phyloP scores from a whole-genome alignment of 2,888 invertebrate genomes.

The Leptura quadrifasciata region DNA sequence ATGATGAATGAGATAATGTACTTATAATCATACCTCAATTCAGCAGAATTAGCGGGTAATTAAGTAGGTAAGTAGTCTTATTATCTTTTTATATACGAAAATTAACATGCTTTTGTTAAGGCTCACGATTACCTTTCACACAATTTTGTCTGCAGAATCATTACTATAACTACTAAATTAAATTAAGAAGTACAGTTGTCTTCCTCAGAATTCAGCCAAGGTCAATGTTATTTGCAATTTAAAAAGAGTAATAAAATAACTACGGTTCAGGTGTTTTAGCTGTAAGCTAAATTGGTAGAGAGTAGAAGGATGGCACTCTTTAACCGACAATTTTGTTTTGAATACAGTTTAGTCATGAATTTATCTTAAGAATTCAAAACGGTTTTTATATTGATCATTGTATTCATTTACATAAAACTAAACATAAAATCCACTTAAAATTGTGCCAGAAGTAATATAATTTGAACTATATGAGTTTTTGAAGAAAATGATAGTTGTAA shows the following conservation, averaged over 20 bases:
- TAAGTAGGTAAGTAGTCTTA: background rate
- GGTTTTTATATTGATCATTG: background rate
- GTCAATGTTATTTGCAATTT: conserved; percentile 18
- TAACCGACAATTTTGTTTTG: background rate
- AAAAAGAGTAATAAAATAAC: conserved; percentile 1
- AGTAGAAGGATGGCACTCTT: background rate
- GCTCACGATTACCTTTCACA: background rate
- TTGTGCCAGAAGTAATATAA: background rate
- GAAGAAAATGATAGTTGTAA: too few relatives aligned
- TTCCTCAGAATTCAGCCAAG: conserved; percentile 11
- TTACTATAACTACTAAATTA: conserved; percentile 22
- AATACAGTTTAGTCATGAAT: background rate
- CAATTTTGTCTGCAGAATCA: conserved; percentile 5
- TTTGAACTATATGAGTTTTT: too few relatives aligned
- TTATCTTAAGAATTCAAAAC: too few relatives aligned
- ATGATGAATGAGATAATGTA: conserved; percentile 6
- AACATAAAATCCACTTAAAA: background rate
- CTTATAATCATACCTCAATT: conserved; percentile 4
- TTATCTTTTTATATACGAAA: conserved; percentile 3
- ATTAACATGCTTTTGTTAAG: conserved; percentile 4
- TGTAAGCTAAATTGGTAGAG: background rate
- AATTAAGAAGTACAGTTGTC: conserved; percentile 18
- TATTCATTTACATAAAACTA: background rate
- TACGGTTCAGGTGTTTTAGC: background rate
- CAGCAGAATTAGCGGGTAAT: background rate